Base-by-base conservation (phyloP, 2,113 vertebrate genomes). In the Lophochroa leadbeateri region DNA sequence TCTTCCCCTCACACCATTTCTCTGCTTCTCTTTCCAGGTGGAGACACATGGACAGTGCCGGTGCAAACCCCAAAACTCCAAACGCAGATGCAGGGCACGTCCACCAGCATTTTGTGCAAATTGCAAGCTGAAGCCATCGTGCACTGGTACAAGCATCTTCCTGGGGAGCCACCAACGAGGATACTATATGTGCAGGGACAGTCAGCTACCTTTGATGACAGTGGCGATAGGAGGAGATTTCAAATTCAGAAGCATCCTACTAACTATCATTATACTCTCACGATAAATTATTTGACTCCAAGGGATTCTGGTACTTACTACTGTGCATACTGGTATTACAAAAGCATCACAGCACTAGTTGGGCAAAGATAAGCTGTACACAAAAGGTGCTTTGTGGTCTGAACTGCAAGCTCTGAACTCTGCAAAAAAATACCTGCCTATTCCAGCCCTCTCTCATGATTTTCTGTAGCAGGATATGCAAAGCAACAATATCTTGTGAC, bases 41-140 rank as follows among this genome's bases (percentile, higher is more conserved):
- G 28, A 55, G 41, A 82, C 2, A 5, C 13, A 1, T 79, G 90
- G 58, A 21, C n/a, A 16, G n/a, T 8, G 7, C 93, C 82, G 1
- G 11, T 13, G 20, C 94, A 96, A 79, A 88, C 2, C 8, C 94
- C 88, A 0, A 2, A 1, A 18, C 3, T 44, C 37, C 33, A 4
- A 46, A 4, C 1, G 2, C 2, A 7, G 50, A 11, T 49, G 60
- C 37, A 4, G 17, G 64, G 41, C 41, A 49, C 1, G 1, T 49
- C 78, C 31, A 31, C 27, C n/a, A 47, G 2, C 7, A 53, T 94
- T 37, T 2, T 0, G 0, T 96, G 96, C 53, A 9, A 0, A 7
- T 12, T 77, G 7, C 0, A 0, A 1, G 0, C 1, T 0, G 2
- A 4, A 12, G 0, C 0, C 0, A 0, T 0, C 2, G 2, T 93